These are phyloP conservation scores for Chelon auratus DNA, from an alignment of 2,797 vertebrate genomes.

Conservation along the genomic window DNA sequence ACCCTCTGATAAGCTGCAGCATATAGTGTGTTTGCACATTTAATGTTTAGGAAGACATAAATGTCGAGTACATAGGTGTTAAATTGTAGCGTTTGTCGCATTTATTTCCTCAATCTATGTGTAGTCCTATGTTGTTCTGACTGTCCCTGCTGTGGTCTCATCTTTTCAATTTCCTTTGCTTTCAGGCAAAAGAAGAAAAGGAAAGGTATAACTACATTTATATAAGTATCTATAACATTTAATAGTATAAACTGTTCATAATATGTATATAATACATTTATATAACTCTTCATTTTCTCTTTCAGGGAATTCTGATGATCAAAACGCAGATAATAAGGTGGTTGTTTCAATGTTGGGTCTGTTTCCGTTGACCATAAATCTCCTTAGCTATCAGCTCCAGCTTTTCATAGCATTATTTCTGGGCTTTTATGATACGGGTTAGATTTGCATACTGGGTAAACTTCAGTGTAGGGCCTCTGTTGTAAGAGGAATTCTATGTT, in stretches of 20 bases:
- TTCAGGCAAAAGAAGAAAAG: conserved; percentile 62
- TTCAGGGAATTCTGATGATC: conserved; percentile 35
- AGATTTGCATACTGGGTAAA: conserved; percentile 56
- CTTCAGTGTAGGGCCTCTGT: conserved; percentile 2
- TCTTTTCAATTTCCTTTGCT: conserved; percentile 36
- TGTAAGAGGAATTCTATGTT: conserved; percentile 22
- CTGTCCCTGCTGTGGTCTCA: conserved; percentile 3
- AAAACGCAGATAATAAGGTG: conserved; percentile 47
- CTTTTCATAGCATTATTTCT: conserved; percentile 2
- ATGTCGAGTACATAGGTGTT: too few relatives aligned
- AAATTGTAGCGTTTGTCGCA: neutral
- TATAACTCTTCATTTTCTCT: neutral
- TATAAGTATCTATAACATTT: neutral
- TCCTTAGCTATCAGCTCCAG: conserved; percentile 3
- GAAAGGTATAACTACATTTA: conserved; percentile 65
- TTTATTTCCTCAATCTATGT: neutral
- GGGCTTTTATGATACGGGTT: conserved; percentile 17
- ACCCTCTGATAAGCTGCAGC: neutral
- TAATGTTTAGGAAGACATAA: neutral
- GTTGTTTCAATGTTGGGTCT: neutral
- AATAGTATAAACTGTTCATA: neutral
- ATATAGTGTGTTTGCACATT: neutral
- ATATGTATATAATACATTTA: too few relatives aligned
- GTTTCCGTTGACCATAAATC: conserved; percentile 13
- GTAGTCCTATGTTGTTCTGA: neutral